Percentiles rank a stretch among this genome's conserved stretches.
phyloP scores from a whole-genome alignment of 2,113 vertebrate genomes.

The Bos javanicus region DNA sequence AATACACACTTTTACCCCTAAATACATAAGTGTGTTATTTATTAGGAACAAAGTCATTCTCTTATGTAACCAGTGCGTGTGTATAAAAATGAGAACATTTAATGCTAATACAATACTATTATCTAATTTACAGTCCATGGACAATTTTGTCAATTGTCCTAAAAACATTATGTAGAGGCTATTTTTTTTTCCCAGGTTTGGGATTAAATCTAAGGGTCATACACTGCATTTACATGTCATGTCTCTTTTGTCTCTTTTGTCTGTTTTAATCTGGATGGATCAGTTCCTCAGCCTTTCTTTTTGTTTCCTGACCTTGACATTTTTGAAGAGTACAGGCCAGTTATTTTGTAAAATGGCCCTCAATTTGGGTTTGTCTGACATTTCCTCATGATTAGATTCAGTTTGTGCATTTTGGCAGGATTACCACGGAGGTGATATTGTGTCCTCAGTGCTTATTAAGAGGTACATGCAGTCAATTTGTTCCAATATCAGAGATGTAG shows the following conservation, averaged over 20 bases:
- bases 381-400: slow-evolving; percentile 16
- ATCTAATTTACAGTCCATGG: not conserved
- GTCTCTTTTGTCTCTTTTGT: not conserved
- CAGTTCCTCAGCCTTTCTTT: not conserved
- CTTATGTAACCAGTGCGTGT: not conserved
- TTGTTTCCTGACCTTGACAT: slow-evolving; percentile 1
- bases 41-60: not conserved
- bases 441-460: not conserved
- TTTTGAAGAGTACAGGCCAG: slow-evolving; percentile 32
- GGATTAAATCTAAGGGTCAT: slow-evolving; percentile 5
- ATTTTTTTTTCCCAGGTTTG: not conserved
- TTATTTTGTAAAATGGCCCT: slow-evolving; percentile 38
- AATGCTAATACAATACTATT: not conserved
- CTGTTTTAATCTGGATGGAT: slow-evolving; percentile 10
- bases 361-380: slow-evolving; percentile 36
- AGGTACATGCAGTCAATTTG: not conserved
- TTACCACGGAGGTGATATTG: not conserved
- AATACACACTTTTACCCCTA: not conserved
- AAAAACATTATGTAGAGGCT: not conserved
- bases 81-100: not conserved
- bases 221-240: not conserved
- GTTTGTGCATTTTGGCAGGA: not conserved
- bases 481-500: not conserved
- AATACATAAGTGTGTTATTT: not conserved
- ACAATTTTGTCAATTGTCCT: not conserved